Evolutionary conservation across 2,113 vertebrate species (phyloP), one percentile per base, ranked within the genome.

Genomic region (Ctenomys sociabilis): DNA sequence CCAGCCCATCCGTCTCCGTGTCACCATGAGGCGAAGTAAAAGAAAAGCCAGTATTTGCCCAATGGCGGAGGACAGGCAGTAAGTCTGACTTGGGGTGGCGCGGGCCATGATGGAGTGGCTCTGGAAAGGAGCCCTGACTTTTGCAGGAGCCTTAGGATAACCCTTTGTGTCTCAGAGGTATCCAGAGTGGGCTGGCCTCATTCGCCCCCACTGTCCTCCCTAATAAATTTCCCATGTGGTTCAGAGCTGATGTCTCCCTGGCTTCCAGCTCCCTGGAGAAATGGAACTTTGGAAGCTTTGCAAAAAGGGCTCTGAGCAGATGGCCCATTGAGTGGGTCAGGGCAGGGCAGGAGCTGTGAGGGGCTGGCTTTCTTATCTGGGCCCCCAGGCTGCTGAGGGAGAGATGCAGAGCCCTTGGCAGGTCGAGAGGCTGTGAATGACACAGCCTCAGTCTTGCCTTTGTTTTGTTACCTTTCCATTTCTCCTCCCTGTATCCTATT

Each of bases 11-110:
- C 61, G 43, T 43, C 90, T 85, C 59, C 0, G 78, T 63, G 72
- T 75, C 90, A 77, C 7, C 0, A 81, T 80, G 32, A 37, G 0
- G 30, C 40, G 0, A 59, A 88, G 88, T 82, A 90, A 95, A 94
- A 80, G 85, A 91, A 95, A 95, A 92, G 97, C 92, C 96, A 92
- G 82, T 93, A 93, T 93, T 95, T 96, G 90, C 84, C 94, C 92
- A 24, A 81, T 26, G 90, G 93, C 78, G 13, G 32, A 86, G 95
- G 77, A 37, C n/a, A 2, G 73, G 72, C 66, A 81, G 8, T 32
- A 40, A 88, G 90, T 90, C 84, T 35, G 92, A 63, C 40, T 45
- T 3, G n/a, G 88, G 64, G 26, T 21, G 19, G 57, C 73, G 37
- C 11, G 37, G 6, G n/a, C 37, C 17, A 7, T 35, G 37, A 28